Evolutionary conservation across 2,113 vertebrate species (phyloP).

Genomic region (Misgurnus anguillicaudatus): DNA sequence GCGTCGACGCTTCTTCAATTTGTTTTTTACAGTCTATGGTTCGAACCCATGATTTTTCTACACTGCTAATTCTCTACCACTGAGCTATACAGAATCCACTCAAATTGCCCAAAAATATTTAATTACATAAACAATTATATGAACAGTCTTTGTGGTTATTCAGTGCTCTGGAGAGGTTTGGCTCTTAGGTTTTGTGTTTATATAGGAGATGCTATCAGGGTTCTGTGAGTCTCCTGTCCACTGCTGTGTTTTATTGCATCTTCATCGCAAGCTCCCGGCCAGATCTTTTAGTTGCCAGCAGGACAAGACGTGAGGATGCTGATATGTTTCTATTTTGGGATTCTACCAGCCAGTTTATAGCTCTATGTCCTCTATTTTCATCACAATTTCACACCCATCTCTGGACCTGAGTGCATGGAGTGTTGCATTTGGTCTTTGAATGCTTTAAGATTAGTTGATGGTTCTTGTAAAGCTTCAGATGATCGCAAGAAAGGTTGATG

Average conservation of each 20-base stretch:
- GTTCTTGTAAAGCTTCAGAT: constrained; percentile 15
- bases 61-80: no score
- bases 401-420: background rate
- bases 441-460: background rate
- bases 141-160: no score
- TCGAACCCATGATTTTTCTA: no score
- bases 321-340: constrained; percentile 41
- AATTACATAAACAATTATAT: no score
- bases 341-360: constrained; percentile 3
- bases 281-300: constrained; percentile 38
- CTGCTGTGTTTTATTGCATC: background rate
- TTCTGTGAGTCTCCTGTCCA: background rate
- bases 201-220: background rate
- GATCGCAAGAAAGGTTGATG: background rate
- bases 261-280: constrained; percentile 29
- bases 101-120: no score
- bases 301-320: constrained; percentile 33
- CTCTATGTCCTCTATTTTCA: constrained; percentile 19
- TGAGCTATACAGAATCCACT: no score
- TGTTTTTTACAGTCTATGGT: no score
- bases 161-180: background rate
- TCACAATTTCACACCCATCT: constrained; percentile 17
- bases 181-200: background rate
- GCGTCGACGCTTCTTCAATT: no score
- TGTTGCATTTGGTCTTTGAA: background rate